Evolutionary conservation across 2,888 invertebrate genomes (phyloP), one percentile per base, ranked within the genome.

Genomic region (Cryptocheilus praepositus): DNA sequence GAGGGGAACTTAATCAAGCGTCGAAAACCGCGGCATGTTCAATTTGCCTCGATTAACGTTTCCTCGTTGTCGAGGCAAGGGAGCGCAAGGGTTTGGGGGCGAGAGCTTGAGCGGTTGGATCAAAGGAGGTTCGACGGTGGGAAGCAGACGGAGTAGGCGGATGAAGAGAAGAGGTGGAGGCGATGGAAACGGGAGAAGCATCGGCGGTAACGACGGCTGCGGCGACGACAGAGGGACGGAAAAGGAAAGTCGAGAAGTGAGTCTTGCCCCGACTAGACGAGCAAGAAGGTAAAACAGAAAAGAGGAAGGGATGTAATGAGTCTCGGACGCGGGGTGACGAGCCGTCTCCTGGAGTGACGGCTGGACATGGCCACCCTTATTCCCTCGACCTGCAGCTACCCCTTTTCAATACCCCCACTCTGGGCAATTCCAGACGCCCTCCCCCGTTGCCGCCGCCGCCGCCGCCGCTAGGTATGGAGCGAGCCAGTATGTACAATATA

Each of bases 291-390:
- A 68, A 64, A 56, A 55, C 22, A 52, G 69, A 46, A 19, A 22
- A 45, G 46, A 64, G 57, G 51, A 63, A 64, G 66, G 62, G 66
- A 71, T 75, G 69, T 82, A 83, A 83, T 77, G 79, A 83, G 81
- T 81, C 76, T 73, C 77, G 76, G 77, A 76, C 74, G 75, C 69
- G 57, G 74, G 75, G 72, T 83, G 81, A 83, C 81, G 82, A 82
- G 79, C 75, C 71, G 79, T 82, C 80, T 77, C 72, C 70, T 73
- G 77, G 73, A 81, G 77, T 79, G 81, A 82, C 80, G 73, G 70
- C 67, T 70, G 70, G 72, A 74, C 76, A 70, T 74, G 75, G 71
- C 57, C 70, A 62, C 70, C 67, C 69, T 62, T 57, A 64, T 59
- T 61, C 69, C 68, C 52, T 58, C 54, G 46, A 55, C 45, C 46